Evolutionary conservation across 23 tunicate genomes (phyloP), one percentile per base, ranked within the genome.

Genomic region (Clavelina lepadiformis): DNA sequence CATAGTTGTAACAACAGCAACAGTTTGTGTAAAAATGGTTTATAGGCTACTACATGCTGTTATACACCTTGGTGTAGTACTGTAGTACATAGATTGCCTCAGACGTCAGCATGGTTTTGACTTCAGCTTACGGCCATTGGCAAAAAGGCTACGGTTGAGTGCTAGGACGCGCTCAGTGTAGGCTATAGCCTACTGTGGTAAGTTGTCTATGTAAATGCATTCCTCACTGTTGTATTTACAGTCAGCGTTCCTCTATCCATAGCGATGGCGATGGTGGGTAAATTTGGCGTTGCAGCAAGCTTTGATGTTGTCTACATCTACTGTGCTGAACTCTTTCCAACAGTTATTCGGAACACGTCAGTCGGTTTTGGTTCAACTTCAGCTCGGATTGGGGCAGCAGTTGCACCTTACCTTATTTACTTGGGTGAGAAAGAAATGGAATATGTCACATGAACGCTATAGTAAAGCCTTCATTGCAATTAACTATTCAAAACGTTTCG

Each of bases 301-400:
- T 59, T 59, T n/a, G 36, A 59, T 59, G 11, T 59, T 4, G 11
- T 59, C 65, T 59, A 59, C 65, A 59, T 59, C 35, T 59, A 59
- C 65, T 28, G 37, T 38, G 65, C 65, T 6, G 65, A 59, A 29
- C 36, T 59, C 4, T 59, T 26, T 38, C 65, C 65, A 26, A 59
- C 65, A 4, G 29, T 23, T 11, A 59, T 28, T 15, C 11, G 65
- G 22, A 26, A 59, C 65, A 59, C 37, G 37, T 36, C 36, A 5
- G 36, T 59, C 22, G 65, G 65, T 28, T 8, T 27, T 6, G 65
- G 36, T 11, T 59, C 65, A 28, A 38, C 31, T 13, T 59, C 8
- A 28, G 65, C 65, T 11, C 19, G 65, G n/a, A 5, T 59, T 7
- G 65, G 65, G 31, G 65, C 35, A 7, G n/a, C 20, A 28, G 65